These are phyloP conservation scores for Eulacestoma nigropectus DNA, from an alignment of 2,113 vertebrate species.

Conservation along the genomic window DNA sequence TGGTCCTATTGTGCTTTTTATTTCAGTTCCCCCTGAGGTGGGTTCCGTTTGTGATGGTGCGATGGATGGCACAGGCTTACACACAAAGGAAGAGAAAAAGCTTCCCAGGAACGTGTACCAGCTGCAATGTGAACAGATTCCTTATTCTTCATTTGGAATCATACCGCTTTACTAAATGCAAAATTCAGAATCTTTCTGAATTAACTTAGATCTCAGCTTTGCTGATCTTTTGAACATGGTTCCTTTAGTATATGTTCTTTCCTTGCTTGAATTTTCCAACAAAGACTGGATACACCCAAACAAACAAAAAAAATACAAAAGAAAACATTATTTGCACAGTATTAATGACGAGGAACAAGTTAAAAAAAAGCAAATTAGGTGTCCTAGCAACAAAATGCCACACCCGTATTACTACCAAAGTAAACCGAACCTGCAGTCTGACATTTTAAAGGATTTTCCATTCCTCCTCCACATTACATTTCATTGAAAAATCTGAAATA, in stretches of 20 bases:
- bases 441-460: neutral
- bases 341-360: neutral
- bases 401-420: neutral
- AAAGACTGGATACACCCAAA: fast-evolving
- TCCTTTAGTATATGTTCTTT: neutral
- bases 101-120: neutral
- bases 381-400: neutral
- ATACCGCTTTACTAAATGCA: neutral
- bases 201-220: neutral
- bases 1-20: neutral
- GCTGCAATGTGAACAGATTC: neutral
- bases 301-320: neutral
- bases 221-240: neutral
- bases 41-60: neutral
- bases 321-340: neutral
- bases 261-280: neutral
- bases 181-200: neutral
- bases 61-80: neutral
- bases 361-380: neutral
- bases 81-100: neutral
- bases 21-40: neutral
- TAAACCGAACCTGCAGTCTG: neutral
- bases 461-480: neutral
- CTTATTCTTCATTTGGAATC: neutral
- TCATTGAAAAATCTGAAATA: neutral